Evolutionary conservation across 2,888 invertebrate species (phyloP).

Genomic region (Lordiphosa andalusiaca): DNA sequence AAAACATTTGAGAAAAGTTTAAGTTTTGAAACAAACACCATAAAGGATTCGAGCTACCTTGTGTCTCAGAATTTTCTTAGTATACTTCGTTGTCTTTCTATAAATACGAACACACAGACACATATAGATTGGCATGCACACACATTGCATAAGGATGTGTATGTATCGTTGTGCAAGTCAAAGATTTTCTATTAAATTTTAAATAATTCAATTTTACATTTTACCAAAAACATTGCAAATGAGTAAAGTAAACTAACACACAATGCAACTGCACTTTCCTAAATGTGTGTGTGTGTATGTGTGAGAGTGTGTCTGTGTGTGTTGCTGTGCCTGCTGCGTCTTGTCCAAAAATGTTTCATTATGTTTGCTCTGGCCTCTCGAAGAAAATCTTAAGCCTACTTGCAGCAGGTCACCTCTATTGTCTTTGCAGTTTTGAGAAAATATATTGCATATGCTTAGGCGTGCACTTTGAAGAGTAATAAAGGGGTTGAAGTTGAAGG

Average conservation of each 20-base stretch:
- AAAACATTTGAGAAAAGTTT: too few relatives aligned
- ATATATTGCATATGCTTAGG: constrained; percentile 47
- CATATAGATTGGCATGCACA: constrained; percentile 10
- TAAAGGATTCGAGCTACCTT: not conserved
- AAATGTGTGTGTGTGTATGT: constrained; percentile 13
- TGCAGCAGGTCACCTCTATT: constrained; percentile 30
- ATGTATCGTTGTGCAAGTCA: constrained; percentile 59
- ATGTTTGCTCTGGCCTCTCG: constrained; percentile 62
- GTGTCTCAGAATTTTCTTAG: constrained; percentile 8
- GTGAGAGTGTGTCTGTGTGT: constrained; percentile 15
- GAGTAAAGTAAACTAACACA: constrained; percentile 62
- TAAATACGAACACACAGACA: constrained; percentile 13
- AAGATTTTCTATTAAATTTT: constrained; percentile 74
- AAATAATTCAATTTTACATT: constrained; percentile 75
- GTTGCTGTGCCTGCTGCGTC: constrained; percentile 50
- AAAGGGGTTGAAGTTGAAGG: not conserved
- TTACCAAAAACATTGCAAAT: constrained; percentile 71
- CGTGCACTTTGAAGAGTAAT: constrained; percentile 15
- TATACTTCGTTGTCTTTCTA: constrained; percentile 14
- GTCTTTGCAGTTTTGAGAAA: constrained; percentile 46
- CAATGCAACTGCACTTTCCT: constrained; percentile 32
- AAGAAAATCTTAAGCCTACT: constrained; percentile 69
- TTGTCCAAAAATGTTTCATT: constrained; percentile 70
- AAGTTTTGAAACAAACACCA: too few relatives aligned
- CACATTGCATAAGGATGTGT: constrained; percentile 12